These are phyloP conservation scores for Zeugodacus cucurbitae DNA, from an alignment of 1,140 invertebrate genomes.

Conservation along the genomic window DNA sequence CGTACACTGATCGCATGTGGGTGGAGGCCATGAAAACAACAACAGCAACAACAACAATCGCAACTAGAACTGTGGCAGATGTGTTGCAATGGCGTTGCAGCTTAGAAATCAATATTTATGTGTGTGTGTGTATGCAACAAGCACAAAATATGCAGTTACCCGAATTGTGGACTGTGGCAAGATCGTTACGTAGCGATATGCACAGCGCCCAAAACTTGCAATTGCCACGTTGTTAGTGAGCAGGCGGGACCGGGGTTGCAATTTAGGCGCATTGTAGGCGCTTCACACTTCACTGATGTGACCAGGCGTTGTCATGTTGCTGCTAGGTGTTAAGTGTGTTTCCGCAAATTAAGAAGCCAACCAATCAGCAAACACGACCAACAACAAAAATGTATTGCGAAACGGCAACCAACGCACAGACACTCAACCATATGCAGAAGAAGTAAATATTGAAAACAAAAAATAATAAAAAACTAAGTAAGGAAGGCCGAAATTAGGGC, in stretches of 20 bases:
- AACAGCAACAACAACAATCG: not conserved
- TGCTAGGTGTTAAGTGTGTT: conserved; percentile 44
- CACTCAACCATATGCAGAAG: not conserved
- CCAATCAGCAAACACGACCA: conserved; percentile 43
- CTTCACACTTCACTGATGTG: conserved; percentile 39
- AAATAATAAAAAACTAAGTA: too few species aligned
- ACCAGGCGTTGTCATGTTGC: conserved; percentile 24
- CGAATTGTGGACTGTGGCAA: conserved; percentile 9
- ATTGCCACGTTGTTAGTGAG: not conserved
- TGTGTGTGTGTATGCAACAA: not conserved
- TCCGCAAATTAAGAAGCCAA: conserved; percentile 47
- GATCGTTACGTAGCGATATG: conserved; percentile 14
- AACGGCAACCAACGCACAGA: not conserved
- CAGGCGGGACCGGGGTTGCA: not conserved
- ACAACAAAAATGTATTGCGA: not conserved
- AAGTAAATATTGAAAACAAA: not conserved
- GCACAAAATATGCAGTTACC: not conserved
- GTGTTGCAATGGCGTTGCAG: not conserved
- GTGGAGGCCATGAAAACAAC: conserved; percentile 32
- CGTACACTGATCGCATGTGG: conserved; percentile 14
- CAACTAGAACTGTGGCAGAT: not conserved
- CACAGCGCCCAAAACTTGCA: not conserved
- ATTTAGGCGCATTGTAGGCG: not conserved
- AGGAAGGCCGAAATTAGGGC: too few species aligned
- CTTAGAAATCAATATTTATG: not conserved